Evolutionary conservation across 2,888 invertebrate species (phyloP).

Genomic region (Drosophila differens): DNA sequence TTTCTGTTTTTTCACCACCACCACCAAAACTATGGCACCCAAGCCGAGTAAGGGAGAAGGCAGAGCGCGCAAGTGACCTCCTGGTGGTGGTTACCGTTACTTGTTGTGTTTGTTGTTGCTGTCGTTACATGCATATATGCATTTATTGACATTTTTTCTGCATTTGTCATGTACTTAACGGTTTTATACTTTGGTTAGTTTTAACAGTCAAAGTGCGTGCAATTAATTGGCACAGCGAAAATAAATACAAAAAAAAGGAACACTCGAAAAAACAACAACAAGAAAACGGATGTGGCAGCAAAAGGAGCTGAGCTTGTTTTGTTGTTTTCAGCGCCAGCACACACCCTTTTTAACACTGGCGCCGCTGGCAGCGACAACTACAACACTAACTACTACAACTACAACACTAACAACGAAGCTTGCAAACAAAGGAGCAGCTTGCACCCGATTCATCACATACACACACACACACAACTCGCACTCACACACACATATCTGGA

Average conservation of each 20-base stretch:
- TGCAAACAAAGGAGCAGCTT: conserved; percentile 77
- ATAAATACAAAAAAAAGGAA: not conserved
- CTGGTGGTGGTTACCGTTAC: conserved; percentile 70
- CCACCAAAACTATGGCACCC: conserved; percentile 16
- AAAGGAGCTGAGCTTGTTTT: conserved; percentile 44
- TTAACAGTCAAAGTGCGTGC: conserved; percentile 55
- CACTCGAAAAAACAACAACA: conserved; percentile 15
- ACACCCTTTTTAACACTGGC: conserved; percentile 66
- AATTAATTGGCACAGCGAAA: conserved; percentile 57
- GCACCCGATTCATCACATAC: conserved; percentile 61
- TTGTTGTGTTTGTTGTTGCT: conserved; percentile 34
- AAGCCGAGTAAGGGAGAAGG: conserved; percentile 29
- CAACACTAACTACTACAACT: conserved; percentile 35
- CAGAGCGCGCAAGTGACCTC: conserved; percentile 41
- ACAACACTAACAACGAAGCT: conserved; percentile 48
- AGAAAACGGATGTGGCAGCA: conserved; percentile 56
- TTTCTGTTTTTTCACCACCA: conserved; percentile 6
- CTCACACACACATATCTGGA: conserved; percentile 16
- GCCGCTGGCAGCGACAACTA: conserved; percentile 53
- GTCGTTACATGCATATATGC: conserved; percentile 55
- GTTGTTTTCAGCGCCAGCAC: conserved; percentile 55
- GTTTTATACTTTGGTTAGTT: conserved; percentile 32
- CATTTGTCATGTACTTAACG: conserved; percentile 43
- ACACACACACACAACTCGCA: conserved; percentile 22
- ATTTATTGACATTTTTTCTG: conserved; percentile 75